Conservation (phyloP, 1,140 invertebrate genomes). For the Triops cancriformis region DNA sequence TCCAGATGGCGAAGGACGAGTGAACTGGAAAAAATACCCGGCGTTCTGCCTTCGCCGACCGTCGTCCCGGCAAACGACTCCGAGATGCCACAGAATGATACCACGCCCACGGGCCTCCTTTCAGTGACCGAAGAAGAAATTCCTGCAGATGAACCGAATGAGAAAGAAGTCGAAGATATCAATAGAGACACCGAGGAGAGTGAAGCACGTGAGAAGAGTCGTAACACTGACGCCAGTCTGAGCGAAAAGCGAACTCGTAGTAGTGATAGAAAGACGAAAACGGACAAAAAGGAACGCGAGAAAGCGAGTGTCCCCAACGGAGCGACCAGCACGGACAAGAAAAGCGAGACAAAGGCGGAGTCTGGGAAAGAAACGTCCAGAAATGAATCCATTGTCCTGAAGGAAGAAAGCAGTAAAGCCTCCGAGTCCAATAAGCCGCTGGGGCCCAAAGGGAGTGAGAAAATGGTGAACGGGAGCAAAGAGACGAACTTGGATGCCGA, state of each 20-base stretch:
- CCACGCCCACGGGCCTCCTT: neutral
- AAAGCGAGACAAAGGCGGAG: neutral
- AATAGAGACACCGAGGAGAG: neutral
- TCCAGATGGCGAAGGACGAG: conserved; percentile 72
- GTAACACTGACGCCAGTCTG: neutral
- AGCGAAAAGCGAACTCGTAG: neutral
- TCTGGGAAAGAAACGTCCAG: neutral
- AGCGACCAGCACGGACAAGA: neutral
- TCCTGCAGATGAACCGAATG: conserved; percentile 37
- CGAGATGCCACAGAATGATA: conserved; percentile 23
- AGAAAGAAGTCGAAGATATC: neutral
- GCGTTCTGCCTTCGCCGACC: neutral
- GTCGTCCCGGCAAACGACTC: conserved; percentile 25
- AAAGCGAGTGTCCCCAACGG: neutral
- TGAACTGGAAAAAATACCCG: conserved; percentile 53
- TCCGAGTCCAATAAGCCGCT: neutral
- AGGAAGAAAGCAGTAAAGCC: neutral
- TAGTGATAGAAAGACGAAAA: neutral
- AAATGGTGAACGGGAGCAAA: neutral
- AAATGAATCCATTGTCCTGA: neutral
- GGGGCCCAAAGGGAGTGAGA: neutral
- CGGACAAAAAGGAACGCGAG: neutral
- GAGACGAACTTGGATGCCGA: neutral
- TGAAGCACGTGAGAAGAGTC: neutral
- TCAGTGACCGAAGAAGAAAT: conserved; percentile 24